A percentile compares a stretch with the other conserved stretches of the same genome.
Evolutionary conservation across 2,888 invertebrate genomes (phyloP).

Genomic region (Cephus pygmeus): DNA sequence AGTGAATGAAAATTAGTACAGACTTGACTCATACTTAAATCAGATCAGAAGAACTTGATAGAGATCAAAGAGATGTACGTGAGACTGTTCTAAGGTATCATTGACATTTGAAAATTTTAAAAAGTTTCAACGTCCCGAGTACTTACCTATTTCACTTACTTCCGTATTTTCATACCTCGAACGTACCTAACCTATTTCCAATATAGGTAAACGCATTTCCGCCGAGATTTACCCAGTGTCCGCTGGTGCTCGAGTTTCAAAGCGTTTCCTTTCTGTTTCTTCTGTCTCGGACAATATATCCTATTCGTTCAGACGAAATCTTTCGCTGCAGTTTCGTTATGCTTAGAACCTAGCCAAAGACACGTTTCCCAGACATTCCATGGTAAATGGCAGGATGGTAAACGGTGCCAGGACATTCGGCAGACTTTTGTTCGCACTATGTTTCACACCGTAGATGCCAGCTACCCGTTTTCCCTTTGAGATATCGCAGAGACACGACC

Average conservation of each 20-base stretch:
- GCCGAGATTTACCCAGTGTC: background rate
- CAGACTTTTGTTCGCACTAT: conserved; percentile 23
- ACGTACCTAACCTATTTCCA: background rate
- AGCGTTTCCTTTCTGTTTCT: conserved; percentile 24
- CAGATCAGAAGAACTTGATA: no score
- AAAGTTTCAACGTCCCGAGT: background rate
- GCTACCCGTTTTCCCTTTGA: conserved; percentile 19
- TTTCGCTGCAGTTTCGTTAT: background rate
- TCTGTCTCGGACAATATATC: background rate
- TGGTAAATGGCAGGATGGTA: conserved; percentile 18
- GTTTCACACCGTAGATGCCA: conserved; percentile 13
- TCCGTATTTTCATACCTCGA: background rate
- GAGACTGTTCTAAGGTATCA: no score
- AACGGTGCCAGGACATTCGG: conserved; percentile 3
- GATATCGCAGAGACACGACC: conserved; percentile 29
- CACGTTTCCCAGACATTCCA: conserved; percentile 38
- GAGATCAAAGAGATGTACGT: no score
- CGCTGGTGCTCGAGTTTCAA: conserved; percentile 37
- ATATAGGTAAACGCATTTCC: background rate
- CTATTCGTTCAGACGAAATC: background rate
- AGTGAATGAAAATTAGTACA: no score
- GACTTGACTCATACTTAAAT: no score
- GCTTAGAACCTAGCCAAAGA: background rate
- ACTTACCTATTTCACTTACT: background rate
- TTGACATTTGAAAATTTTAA: background rate